A percentile compares a stretch with the other conserved stretches of the same genome.
These are phyloP conservation scores for Scolopax bukidnonensis DNA, from an alignment of 2,797 vertebrate genomes.

Conservation along the genomic window DNA sequence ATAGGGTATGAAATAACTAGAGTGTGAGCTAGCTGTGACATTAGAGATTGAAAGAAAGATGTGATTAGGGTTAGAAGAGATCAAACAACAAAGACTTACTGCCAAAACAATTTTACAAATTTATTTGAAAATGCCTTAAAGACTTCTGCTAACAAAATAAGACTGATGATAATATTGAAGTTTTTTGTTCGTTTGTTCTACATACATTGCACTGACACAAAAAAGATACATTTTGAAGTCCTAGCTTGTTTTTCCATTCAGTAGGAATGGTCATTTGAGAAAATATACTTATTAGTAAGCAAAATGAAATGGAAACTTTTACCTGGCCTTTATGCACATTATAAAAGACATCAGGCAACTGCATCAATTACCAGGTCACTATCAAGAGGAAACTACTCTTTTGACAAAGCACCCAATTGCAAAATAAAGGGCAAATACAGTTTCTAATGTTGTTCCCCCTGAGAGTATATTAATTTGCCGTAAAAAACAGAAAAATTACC, in stretches of 20 bases:
- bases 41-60: slow-evolving; percentile 52
- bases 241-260: neutral
- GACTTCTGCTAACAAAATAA: slow-evolving; percentile 29
- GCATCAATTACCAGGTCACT: neutral
- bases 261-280: neutral
- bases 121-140: slow-evolving; percentile 29
- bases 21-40: slow-evolving; percentile 37
- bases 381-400: neutral
- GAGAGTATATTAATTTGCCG: neutral
- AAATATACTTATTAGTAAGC: neutral
- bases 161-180: neutral
- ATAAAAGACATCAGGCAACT: neutral
- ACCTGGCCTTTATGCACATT: neutral
- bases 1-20: neutral
- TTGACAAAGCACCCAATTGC: neutral
- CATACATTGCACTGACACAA: neutral
- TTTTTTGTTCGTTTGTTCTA: neutral
- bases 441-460: neutral
- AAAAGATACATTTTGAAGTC: neutral
- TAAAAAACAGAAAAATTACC: neutral
- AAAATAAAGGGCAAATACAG: neutral
- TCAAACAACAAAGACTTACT: slow-evolving; percentile 61
- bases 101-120: slow-evolving; percentile 48
- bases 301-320: neutral
- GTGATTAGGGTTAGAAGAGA: slow-evolving; percentile 54